Conservation (phyloP, 2,113 vertebrate genomes). For the Dicentrarchus labrax region DNA sequence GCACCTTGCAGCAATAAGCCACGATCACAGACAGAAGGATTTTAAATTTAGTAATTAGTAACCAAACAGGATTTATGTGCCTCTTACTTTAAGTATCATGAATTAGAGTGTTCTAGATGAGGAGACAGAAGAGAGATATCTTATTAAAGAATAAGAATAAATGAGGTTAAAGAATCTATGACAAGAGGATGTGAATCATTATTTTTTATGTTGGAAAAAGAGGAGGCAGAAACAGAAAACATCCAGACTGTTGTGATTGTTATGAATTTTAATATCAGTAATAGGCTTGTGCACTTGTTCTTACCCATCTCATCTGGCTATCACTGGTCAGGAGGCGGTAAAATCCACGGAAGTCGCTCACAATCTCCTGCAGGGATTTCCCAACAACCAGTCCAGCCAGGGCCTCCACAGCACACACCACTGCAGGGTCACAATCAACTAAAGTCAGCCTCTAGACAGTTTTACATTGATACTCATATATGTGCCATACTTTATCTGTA, state of each 20-base stretch:
- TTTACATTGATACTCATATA: too few relatives aligned
- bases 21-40: too few relatives aligned
- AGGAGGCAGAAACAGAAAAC: too few relatives aligned
- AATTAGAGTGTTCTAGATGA: neutral
- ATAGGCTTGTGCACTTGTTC: neutral
- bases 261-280: too few relatives aligned
- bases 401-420: constrained; percentile 83
- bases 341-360: constrained; percentile 86
- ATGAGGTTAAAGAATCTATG: neutral
- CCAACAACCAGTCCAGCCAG: constrained; percentile 81
- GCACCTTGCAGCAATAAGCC: neutral
- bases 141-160: neutral
- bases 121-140: neutral
- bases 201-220: neutral
- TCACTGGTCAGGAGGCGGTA: constrained; percentile 86
- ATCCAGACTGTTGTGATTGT: too few relatives aligned
- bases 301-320: constrained; percentile 88
- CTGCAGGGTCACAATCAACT: constrained; percentile 64
- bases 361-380: constrained; percentile 83
- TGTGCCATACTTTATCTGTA: neutral
- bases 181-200: neutral
- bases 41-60: neutral
- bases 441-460: neutral
- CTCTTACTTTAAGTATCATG: neutral
- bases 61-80: neutral